phyloP scores from a whole-genome alignment of 2,113 vertebrate genomes.

The Hypomesus transpacificus region DNA sequence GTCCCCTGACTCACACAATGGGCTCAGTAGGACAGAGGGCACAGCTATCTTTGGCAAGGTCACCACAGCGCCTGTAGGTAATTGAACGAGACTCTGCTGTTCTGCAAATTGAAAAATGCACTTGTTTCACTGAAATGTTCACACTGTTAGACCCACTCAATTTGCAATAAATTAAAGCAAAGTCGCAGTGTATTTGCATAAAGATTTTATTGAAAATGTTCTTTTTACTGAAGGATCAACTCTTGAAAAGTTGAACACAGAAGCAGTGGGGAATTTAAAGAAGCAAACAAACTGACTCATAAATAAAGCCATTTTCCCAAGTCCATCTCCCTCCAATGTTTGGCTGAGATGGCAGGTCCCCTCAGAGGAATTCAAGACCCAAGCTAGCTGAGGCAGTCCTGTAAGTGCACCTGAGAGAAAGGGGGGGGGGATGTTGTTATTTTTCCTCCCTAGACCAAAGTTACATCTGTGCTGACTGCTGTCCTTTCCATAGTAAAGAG shows the following conservation, averaged over 20 bases:
- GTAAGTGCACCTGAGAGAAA: background rate
- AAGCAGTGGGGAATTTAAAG: background rate
- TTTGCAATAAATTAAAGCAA: background rate
- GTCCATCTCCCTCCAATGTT: background rate
- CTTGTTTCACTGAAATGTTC: background rate
- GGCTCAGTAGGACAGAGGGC: conserved; percentile 17
- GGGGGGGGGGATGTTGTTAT: background rate
- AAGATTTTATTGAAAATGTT: background rate
- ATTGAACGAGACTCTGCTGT: background rate
- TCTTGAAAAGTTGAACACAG: background rate
- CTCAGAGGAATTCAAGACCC: background rate
- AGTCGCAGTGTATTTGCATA: background rate
- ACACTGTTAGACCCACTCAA: background rate
- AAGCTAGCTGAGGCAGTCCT: background rate
- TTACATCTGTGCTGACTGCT: background rate
- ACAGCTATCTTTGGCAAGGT: conserved; percentile 35
- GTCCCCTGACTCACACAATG: conserved; percentile 21
- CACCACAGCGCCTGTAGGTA: conserved; percentile 18
- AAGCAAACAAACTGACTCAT: background rate
- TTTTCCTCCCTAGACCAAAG: background rate
- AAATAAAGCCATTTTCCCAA: background rate
- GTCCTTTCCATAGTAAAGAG: background rate
- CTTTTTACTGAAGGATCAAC: background rate
- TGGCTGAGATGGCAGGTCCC: background rate
- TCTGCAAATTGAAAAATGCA: background rate